A percentile compares a stretch with the other conserved stretches of the same genome.
Conservation (phyloP, 53 echinoderm and acorn worm species). For the Crossaster papposus region DNA sequence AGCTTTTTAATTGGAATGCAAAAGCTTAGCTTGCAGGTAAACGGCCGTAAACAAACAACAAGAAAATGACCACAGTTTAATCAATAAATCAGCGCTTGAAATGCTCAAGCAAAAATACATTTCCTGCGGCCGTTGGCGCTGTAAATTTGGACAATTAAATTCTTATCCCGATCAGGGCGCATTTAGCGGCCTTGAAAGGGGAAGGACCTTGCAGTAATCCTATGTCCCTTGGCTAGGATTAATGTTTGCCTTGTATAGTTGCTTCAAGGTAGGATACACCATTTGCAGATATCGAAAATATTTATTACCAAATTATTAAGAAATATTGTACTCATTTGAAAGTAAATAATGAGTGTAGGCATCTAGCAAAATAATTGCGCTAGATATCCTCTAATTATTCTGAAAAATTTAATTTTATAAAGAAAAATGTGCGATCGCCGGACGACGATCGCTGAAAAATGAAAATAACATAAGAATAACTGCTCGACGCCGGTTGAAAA, state of each 20-base stretch:
- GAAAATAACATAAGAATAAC: no score
- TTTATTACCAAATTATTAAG: no score
- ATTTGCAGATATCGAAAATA: no score
- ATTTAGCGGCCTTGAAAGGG: neutral
- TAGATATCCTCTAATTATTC: no score
- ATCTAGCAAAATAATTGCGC: no score
- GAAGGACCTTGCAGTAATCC: neutral
- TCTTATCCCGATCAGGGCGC: neutral
- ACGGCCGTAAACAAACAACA: neutral
- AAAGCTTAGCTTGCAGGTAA: neutral
- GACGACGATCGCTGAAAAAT: no score
- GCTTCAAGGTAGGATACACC: neutral
- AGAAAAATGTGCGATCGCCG: no score
- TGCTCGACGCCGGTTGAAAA: no score
- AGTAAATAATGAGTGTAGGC: no score
- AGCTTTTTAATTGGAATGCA: neutral
- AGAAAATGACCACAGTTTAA: neutral
- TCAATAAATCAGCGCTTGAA: neutral
- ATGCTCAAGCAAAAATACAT: neutral
- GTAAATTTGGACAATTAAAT: neutral
- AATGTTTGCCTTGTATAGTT: conserved; percentile 7
- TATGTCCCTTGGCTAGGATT: conserved; percentile 32
- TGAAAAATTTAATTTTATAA: no score
- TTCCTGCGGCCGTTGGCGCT: neutral
- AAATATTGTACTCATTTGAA: no score